Base-by-base conservation (phyloP, 2,888 invertebrate genomes). In the Eledone cirrhosa region DNA sequence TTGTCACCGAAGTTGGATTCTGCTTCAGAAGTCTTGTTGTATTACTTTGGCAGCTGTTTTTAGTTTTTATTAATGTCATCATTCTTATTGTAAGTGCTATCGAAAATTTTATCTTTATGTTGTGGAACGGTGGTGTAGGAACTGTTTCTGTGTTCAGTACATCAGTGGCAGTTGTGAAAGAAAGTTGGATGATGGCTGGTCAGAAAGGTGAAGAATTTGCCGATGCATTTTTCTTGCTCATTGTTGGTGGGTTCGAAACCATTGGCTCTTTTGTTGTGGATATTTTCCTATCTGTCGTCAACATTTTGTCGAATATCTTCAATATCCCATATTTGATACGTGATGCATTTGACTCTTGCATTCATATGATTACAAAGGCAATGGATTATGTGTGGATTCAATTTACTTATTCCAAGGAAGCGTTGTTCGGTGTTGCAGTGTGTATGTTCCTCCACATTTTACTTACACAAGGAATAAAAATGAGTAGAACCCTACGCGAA, bases 391-490 rank as follows among this genome's bases (percentile, higher is more conserved):
- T 72, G 22, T 13, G 16, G 13, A 72, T 81, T 76, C 31, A 85
- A 24, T 80, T 81, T 47, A 83, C 82, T 24, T 81, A 85, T 77
- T 83, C 83, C 14, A 84, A 82, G 77, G 87, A 88, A 79, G 85
- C 86, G 4, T 88, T 87, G 77, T 77, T 87, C 5, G 88, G 85
- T 1, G 80, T 87, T n/a, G 29, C 84, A 2, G 80, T 85, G 24
- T 83, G 82, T 75, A 67, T 80, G 59, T 67, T 83, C 2, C 53
- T 80, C 1, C 83, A 80, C 79, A 48, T 84, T 13, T 72, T 83
- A n/a, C 11, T 85, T 5, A 80, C 77, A 22, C 84, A 72, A 31
- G 41, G 72, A 41, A 41, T 72, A 41, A 31, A 84, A 31, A 77
- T 84, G 27, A 78, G 81, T 19, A 78, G 74, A n/a, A 80, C 76